Percentiles rank a stretch among this genome's conserved stretches.
Conservation (phyloP, 2,888 invertebrate species). For the Ariolimax columbianus region DNA sequence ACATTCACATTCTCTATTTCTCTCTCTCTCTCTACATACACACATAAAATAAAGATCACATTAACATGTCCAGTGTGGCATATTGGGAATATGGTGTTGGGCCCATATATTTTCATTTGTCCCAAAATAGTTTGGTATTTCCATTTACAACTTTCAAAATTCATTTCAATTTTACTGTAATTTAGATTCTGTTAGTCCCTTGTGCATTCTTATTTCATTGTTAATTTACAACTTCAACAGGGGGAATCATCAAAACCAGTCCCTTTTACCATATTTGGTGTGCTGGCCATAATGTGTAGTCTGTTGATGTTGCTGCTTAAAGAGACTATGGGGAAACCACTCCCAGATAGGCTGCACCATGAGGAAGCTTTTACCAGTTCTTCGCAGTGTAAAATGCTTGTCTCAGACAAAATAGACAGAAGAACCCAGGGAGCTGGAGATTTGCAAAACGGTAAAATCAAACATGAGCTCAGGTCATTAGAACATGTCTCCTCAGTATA, state of each 20-base stretch:
- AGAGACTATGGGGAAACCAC: conserved; percentile 69
- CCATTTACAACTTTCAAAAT: too few relatives aligned
- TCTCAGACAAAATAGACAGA: not conserved
- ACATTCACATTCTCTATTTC: too few relatives aligned
- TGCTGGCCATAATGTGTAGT: conserved; percentile 67
- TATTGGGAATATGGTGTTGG: too few relatives aligned
- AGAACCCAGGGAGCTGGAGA: not conserved
- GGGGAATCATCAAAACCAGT: conserved; percentile 59
- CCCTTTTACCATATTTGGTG: conserved; percentile 73
- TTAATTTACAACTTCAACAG: conserved; percentile 51
- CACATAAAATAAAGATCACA: too few relatives aligned
- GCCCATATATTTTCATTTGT: too few relatives aligned
- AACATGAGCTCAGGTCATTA: not conserved
- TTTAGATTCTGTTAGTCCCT: not conserved
- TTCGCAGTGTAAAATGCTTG: not conserved
- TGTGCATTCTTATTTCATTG: not conserved
- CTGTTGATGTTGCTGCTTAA: conserved; percentile 66
- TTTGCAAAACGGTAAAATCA: not conserved
- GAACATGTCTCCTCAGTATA: not conserved
- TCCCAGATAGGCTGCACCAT: conserved; percentile 60
- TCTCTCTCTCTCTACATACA: too few relatives aligned
- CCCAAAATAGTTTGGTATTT: too few relatives aligned
- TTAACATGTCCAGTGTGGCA: too few relatives aligned
- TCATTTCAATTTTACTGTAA: not conserved
- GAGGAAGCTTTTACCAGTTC: not conserved